phyloP scores from a whole-genome alignment of 2,797 vertebrate species.

The Remorina albescens region DNA sequence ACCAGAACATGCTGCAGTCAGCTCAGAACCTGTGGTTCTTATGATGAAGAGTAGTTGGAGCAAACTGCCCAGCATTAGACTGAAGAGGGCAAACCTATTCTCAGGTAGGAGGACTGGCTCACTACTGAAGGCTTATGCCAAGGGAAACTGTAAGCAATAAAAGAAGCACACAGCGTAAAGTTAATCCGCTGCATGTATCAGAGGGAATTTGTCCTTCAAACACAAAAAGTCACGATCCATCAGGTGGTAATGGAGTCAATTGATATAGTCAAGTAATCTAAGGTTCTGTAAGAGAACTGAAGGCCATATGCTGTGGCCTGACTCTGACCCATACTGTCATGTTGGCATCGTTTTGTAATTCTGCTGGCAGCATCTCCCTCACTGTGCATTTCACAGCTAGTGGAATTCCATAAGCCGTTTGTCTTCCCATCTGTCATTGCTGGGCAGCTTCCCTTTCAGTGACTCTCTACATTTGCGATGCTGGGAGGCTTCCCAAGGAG shows the following conservation, averaged over 20 bases:
- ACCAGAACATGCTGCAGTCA: constrained; percentile 62
- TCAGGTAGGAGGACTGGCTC: constrained; percentile 10
- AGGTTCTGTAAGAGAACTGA: constrained; percentile 19
- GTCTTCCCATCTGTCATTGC: constrained; percentile 71
- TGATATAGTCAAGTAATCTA: constrained; percentile 25
- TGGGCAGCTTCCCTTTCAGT: constrained; percentile 63
- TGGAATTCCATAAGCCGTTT: constrained; percentile 64
- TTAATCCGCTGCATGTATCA: constrained; percentile 19
- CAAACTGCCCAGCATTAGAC: constrained; percentile 23
- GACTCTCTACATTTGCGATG: constrained; percentile 55
- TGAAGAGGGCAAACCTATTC: constrained; percentile 21
- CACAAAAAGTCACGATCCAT: constrained; percentile 3
- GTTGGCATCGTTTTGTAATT: constrained; percentile 52
- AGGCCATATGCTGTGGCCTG: constrained; percentile 34
- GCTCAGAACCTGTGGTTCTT: constrained; percentile 59
- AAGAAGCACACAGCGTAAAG: constrained; percentile 21
- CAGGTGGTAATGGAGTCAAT: constrained; percentile 18
- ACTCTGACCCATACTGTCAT: constrained; percentile 44
- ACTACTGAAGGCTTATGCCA: not conserved
- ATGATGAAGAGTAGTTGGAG: constrained; percentile 54
- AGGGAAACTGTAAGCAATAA: constrained; percentile 6
- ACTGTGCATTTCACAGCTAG: constrained; percentile 57
- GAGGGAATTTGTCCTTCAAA: constrained; percentile 26
- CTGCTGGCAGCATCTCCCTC: constrained; percentile 44
- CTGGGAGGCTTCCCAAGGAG: constrained; percentile 67